Evolutionary conservation across 2,113 vertebrate species (phyloP).

Genomic region (Pelusios castaneus): DNA sequence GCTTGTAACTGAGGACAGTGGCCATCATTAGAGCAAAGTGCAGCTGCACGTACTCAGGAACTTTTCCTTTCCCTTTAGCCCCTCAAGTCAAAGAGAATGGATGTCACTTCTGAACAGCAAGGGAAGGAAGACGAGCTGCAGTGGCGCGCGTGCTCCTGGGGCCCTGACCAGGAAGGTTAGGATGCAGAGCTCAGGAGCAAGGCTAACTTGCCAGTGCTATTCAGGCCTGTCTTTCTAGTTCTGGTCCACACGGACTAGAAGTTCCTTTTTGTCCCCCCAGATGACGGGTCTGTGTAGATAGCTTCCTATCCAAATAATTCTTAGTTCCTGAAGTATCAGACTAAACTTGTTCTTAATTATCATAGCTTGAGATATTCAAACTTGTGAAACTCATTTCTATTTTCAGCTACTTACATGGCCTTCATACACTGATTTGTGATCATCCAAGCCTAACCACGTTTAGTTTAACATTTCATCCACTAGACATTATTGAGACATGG

Average conservation of each 20-base stretch:
- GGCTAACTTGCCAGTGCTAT: not conserved
- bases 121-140: not conserved
- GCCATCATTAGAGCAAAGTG: not conserved
- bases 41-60: accelerated
- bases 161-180: accelerated
- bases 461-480: not conserved
- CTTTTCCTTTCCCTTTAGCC: not conserved
- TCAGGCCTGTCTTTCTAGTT: not conserved
- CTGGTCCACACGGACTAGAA: not conserved
- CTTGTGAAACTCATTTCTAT: not conserved
- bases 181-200: not conserved
- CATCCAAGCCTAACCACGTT: not conserved
- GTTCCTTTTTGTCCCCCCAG: not conserved
- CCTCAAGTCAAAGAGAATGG: accelerated
- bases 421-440: not conserved
- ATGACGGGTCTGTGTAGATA: accelerated
- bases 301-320: not conserved
- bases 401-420: not conserved
- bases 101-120: not conserved
- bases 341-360: not conserved
- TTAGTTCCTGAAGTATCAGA: accelerated
- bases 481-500: not conserved
- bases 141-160: not conserved
- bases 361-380: conserved; percentile 12
- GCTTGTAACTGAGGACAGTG: conserved; percentile 10